Evolutionary conservation across 2,888 invertebrate species (phyloP), one percentile per base, ranked within the genome.

Genomic region (Morpho helenor): DNA sequence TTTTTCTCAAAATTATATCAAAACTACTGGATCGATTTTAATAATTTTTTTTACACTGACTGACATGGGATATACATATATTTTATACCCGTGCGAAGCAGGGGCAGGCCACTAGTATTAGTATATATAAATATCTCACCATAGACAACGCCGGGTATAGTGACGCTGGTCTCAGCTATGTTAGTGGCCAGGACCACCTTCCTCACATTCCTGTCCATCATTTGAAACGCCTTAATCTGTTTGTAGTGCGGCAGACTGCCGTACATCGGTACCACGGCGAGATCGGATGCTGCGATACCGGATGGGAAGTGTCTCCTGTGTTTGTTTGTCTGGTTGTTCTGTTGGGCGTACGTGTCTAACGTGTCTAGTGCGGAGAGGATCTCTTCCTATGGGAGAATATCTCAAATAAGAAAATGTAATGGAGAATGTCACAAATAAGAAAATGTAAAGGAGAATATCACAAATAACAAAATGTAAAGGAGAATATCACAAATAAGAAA

Each of bases 81-180:
- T 16, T 16, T 16, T 16, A 16, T 16, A 16, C 1, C 16, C 16
- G 16, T 16, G 16, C 16, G 16, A 16, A 16, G 16, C 16, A 16
- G 16, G 16, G 16, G 16, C 16, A 16, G 16, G 16, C 16, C 16
- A 2, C 16, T 16, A 16, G 16, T 16, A 16, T n/a, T n/a, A n/a
- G n/a, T 16, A 16, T 16, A 16, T 16, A 16, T 16, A 8, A 40
- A 8, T 47, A 22, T 56, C 79, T 85, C 84, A 97, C 97, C 96
- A 82, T 97, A 98, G 41, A 95, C 95, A 64, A 99, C 94, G 31
- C 98, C 98, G 4, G 96, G 95, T 72, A 99, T 98, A 0, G 99
- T 99, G 16, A 99, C 94, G 1, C 98, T 98, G 0, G 99, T 97
- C 84, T 99, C 99, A 0, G 99, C 99, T 55, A 99, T 96, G 76